Base-by-base conservation (phyloP, 2,888 invertebrate genomes). In the Chrysolina oricalcia region DNA sequence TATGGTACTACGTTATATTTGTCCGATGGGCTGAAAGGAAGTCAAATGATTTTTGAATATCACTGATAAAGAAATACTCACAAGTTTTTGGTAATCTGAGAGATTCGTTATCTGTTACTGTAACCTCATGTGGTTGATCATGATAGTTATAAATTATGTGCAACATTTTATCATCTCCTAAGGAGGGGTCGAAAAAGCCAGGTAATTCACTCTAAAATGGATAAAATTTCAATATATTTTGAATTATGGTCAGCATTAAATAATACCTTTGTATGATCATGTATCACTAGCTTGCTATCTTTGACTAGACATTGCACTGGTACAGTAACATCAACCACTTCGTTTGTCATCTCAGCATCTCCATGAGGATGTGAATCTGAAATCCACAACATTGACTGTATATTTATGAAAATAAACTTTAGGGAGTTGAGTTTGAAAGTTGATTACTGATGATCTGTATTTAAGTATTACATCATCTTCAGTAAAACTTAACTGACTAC, bases 181-280 rank as follows among this genome's bases (percentile, higher is more conserved):
- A 92, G 81, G 97, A 97, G 0, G 98, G 97, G 89, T 99, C 99
- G 89, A 95, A 99, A 89, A 99, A 99, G 41, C 99, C 99, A 13
- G 98, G 97, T 78, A 99, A 89, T 86, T 97, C 97, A 87, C 96
- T 94, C 98, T 98, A 89, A 35, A 92, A 91, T 78, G 72, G 17
- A 17, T 23, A 40, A 43, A 35, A 35, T 35, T 35, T 35, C 8
- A 35, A 35, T 35, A 35, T 35, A 6, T 35, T 8, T 35, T 3
- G 8, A 6, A 6, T 6, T 27, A 35, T 8, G 8, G 35, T 35
- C 40, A 63, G 56, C 65, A 21, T 53, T n/a, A 64, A 13, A 48
- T 70, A 59, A 67, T 89, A 97, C 97, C 93, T 98, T 98, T 71
- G 95, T 93, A 70, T 95, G 93, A 81, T 95, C 95, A 78, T 97